Evolutionary conservation across 2,797 vertebrate genomes (phyloP), one percentile per base, ranked within the genome.

Genomic region (Esox masquinongy): DNA sequence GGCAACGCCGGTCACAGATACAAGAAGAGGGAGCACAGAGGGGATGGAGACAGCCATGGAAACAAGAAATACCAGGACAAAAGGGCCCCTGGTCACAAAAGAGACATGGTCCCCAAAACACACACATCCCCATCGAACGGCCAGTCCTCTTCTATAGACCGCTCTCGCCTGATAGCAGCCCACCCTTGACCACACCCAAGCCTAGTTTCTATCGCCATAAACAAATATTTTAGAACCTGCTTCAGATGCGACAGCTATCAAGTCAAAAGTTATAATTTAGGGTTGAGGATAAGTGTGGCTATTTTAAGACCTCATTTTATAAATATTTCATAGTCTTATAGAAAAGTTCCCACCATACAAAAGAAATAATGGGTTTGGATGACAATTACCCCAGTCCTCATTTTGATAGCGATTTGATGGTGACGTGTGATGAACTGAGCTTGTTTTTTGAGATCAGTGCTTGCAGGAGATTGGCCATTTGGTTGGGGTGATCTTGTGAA

Each of bases 11-110:
- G 19, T 29, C 80, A 80, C 29, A 87, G 88, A 80, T 74, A 73
- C 61, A 85, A 72, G 64, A 77, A 86, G 73, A 71, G 77, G 61
- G 43, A 73, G 75, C 74, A 87, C 75, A 85, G 84, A 7, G 88
- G 89, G 9, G 87, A 89, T 74, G 83, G 80, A 79, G 85, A 90
- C 61, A 71, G 73, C 39, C 78, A 78, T 72, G 81, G 76, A 79
- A 84, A 85, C 1, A 36, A 43, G 66, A 80, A 75, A 80, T 83
- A 70, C 12, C 74, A 68, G 34, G 78, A 64, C 77, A 82, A 76
- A 73, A 84, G 80, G 84, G 85, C 87, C 76, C 71, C 79, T 84
- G 82, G 75, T 36, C 68, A 72, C 68, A 79, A 83, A 72, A 82
- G 76, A 81, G 72, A 76, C 64, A 73, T 11, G 43, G 72, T 78